Percentiles rank a stretch among this genome's conserved stretches.
Conservation (phyloP, 2,113 vertebrate genomes). For the Octodon degus region DNA sequence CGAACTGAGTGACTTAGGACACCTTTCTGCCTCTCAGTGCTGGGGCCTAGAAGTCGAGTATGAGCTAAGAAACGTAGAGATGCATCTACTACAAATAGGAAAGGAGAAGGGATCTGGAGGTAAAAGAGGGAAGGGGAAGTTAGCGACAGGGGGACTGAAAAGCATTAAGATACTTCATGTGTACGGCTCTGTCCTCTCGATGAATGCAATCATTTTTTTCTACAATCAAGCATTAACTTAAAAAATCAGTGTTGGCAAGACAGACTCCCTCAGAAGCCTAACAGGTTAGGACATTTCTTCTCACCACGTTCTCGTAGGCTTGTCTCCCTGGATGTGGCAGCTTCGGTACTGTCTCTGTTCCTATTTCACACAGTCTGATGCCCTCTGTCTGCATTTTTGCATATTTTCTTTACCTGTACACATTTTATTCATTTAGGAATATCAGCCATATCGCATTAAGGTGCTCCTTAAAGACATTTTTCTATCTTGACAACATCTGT, state of each 20-base stretch:
- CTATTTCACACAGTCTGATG: background rate
- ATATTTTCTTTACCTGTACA: background rate
- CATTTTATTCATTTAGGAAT: background rate
- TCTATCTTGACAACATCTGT: background rate
- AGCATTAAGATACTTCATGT: background rate
- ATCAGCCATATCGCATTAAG: background rate
- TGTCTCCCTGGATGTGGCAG: no score
- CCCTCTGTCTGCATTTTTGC: background rate
- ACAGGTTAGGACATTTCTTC: background rate
- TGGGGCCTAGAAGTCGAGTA: no score
- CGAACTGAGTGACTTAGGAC: background rate
- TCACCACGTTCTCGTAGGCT: background rate
- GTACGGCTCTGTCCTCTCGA: background rate
- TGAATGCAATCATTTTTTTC: background rate
- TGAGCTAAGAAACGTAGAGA: background rate
- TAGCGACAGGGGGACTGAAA: background rate
- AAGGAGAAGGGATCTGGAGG: background rate
- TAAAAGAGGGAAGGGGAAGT: background rate
- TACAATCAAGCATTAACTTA: background rate
- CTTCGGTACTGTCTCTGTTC: background rate
- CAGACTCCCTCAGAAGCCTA: background rate
- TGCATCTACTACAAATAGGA: background rate
- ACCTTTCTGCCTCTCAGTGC: background rate
- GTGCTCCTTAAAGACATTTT: background rate
- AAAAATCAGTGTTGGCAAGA: background rate